Conservation (phyloP, 2,888 invertebrate species). For the Metopia argyrocephala region DNA sequence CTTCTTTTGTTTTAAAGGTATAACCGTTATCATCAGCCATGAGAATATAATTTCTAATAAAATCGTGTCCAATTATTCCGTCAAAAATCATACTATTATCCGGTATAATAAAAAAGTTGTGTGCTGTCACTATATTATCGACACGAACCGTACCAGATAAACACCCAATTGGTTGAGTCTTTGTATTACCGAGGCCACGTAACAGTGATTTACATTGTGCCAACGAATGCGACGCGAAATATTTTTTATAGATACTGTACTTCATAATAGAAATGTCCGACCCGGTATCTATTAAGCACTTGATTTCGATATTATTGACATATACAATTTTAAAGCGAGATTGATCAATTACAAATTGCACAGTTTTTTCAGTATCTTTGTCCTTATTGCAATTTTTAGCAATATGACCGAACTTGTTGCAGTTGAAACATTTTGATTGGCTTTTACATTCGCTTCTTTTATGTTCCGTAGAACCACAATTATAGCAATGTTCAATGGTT, state of each 20-base stretch:
- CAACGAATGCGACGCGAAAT: not conserved
- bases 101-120: constrained; percentile 7
- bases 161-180: constrained; percentile 59
- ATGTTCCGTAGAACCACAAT: constrained; percentile 12
- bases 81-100: constrained; percentile 35
- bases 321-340: constrained; percentile 17
- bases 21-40: constrained; percentile 32
- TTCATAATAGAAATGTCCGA: constrained; percentile 33
- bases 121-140: not conserved
- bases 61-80: constrained; percentile 1
- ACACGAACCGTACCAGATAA: constrained; percentile 41
- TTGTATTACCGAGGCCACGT: constrained; percentile 41
- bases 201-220: constrained; percentile 4
- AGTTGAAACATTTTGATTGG: constrained; percentile 8
- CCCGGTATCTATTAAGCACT: constrained; percentile 26
- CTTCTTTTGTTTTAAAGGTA: not conserved
- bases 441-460: constrained; percentile 13
- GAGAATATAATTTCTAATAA: constrained; percentile 34
- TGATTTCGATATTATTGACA: constrained; percentile 16
- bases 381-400: constrained; percentile 3
- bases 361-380: not conserved
- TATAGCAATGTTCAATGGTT: constrained; percentile 12
- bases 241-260: constrained; percentile 13
- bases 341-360: constrained; percentile 16
- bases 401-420: constrained; percentile 5